A percentile compares a stretch with the other conserved stretches of the same genome.
Conservation (phyloP, 1,140 invertebrate genomes). For the Trachymyrmex cornetzi region DNA sequence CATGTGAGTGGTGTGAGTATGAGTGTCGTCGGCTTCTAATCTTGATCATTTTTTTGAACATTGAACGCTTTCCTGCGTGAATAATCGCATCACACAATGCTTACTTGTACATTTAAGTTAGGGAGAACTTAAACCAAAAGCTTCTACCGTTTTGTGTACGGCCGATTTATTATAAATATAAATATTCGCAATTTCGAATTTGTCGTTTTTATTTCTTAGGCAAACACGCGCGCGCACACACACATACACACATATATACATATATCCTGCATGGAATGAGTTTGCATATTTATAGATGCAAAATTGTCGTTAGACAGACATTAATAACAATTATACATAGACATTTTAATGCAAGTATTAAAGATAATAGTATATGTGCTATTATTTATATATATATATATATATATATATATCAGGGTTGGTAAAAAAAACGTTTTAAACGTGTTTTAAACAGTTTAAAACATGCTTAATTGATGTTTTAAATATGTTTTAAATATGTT, state of each 20-base stretch:
- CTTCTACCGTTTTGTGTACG: conserved; percentile 76
- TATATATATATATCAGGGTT: too few relatives aligned
- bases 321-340: not conserved
- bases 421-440: too few relatives aligned
- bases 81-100: conserved; percentile 71
- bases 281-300: conserved; percentile 2
- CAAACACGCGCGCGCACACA: not conserved
- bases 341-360: not conserved
- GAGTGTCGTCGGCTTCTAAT: conserved; percentile 68
- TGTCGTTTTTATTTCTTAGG: conserved; percentile 31
- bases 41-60: conserved; percentile 64
- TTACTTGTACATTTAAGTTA: conserved; percentile 75
- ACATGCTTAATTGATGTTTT: too few relatives aligned
- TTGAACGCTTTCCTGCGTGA: conserved; percentile 71
- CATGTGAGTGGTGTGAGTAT: conserved; percentile 71
- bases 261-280: not conserved
- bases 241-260: not conserved
- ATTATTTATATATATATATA: too few relatives aligned
- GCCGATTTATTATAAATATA: conserved; percentile 76
- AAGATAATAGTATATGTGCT: not conserved
- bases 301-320: not conserved
- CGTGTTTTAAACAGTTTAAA: too few relatives aligned
- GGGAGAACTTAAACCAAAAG: conserved; percentile 67
- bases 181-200: conserved; percentile 73
- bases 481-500: too few relatives aligned